These are phyloP conservation scores for Mionectes macconnelli DNA, from an alignment of 2,113 vertebrate species.

Conservation along the genomic window DNA sequence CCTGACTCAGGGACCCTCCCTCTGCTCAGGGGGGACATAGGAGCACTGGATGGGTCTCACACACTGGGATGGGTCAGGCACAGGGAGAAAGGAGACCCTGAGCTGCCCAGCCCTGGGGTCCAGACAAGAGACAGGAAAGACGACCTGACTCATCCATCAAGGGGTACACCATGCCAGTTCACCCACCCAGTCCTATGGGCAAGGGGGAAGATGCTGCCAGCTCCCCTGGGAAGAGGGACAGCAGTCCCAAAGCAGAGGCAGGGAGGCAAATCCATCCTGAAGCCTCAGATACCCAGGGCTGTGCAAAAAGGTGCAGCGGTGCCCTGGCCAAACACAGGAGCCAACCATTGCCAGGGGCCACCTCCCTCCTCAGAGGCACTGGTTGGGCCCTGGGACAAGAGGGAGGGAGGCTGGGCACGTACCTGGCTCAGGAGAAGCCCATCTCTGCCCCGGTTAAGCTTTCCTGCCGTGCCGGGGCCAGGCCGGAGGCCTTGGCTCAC, in stretches of 20 bases:
- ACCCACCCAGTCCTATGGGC: not conserved
- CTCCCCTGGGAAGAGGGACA: not conserved
- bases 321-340: not conserved
- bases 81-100: accelerated
- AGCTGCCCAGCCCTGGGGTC: not conserved
- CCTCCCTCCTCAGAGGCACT: not conserved
- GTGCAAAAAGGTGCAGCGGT: accelerated
- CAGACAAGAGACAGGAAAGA: not conserved
- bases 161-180: not conserved
- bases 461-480: not conserved
- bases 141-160: not conserved
- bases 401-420: not conserved
- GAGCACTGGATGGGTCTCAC: accelerated
- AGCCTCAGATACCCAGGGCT: not conserved
- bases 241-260: not conserved
- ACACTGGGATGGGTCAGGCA: accelerated
- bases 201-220: not conserved
- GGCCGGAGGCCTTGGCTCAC: conserved; percentile 69
- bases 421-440: conserved; percentile 59
- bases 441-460: not conserved
- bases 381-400: not conserved
- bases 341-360: not conserved
- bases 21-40: accelerated
- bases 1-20: not conserved
- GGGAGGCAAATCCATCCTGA: not conserved